Evolutionary conservation across 2,797 vertebrate genomes (phyloP), one percentile per base, ranked within the genome.

Genomic region (Vultur gryphus): DNA sequence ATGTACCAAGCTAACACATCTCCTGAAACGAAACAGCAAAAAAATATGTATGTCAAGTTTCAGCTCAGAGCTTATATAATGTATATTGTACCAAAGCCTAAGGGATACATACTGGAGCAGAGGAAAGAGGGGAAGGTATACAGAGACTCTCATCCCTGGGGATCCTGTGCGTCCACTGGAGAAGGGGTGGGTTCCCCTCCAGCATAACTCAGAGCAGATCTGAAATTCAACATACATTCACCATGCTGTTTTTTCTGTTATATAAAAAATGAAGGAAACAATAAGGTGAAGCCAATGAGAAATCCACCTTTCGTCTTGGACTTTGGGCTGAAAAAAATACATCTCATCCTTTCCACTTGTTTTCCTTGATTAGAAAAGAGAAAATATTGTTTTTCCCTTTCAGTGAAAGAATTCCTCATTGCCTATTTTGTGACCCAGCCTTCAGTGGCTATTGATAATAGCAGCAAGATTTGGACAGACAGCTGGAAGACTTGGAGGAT

Each of bases 21-120:
- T 90, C 48, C 51, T 84, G 81, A 70, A 90, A 90, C 14, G 46
- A 90, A 87, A 79, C 21, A 75, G 43, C 25, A 84, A 72, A 82
- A 67, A 58, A 59, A 23, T 6, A 26, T 0, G 7, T 37, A 24
- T 0, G 3, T 29, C 3, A 37, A 61, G 20, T 24, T 79, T 57
- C 78, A 93, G 70, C 71, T 87, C 51, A 48, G 71, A 66, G 41
- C 19, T 75, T 35, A 8, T 15, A 15, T 15, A 9, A 11, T 2
- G 4, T 4, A 18, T 24, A 35, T 25, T 52, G 62, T 24, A 77
- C 26, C 49, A 76, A 94, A 73, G 19, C 21, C 62, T 44, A 37
- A 48, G 46, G 19, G 48, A 44, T 26, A 4, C 9, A 6, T 11
- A 6, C 7, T 9, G 44, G 20, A 70, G 55, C 2, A 5, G 48